These are phyloP conservation scores for Parus major DNA, from an alignment of 2,113 vertebrate species.

Conservation along the genomic window DNA sequence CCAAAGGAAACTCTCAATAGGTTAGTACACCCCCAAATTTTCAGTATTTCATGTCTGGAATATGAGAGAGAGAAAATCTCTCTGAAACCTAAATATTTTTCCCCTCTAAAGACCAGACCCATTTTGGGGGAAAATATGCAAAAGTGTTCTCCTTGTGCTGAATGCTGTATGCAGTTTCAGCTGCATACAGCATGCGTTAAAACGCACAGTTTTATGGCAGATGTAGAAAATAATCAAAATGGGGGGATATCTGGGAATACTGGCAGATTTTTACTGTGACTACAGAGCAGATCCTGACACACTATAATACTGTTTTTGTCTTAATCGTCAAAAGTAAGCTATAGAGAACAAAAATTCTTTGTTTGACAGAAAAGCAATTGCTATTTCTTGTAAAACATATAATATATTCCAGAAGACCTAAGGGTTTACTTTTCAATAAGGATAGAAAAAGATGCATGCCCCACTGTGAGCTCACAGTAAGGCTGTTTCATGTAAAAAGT, in stretches of 20 bases:
- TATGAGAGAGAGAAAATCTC: constrained; percentile 38
- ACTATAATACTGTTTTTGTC: constrained; percentile 18
- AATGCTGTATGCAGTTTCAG: constrained; percentile 37
- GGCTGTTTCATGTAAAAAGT: constrained; percentile 90
- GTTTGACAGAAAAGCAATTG: constrained; percentile 49
- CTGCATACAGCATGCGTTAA: too few relatives aligned
- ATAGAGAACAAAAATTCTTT: constrained; percentile 37
- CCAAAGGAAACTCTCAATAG: constrained; percentile 25
- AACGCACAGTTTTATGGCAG: not conserved
- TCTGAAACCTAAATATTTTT: constrained; percentile 32
- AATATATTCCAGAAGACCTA: constrained; percentile 92
- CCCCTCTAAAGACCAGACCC: constrained; percentile 61
- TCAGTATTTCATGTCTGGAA: constrained; percentile 34
- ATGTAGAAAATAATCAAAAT: constrained; percentile 16
- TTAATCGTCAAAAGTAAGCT: constrained; percentile 67
- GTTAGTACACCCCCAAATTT: constrained; percentile 24
- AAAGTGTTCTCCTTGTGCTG: constrained; percentile 38
- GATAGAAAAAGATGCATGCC: constrained; percentile 71
- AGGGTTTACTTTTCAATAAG: constrained; percentile 89
- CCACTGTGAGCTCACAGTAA: constrained; percentile 77
- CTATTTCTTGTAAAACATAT: constrained; percentile 81
- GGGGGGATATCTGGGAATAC: not conserved
- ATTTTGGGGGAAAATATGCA: constrained; percentile 59
- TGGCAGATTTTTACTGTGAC: not conserved
- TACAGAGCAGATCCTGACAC: constrained; percentile 29